phyloP scores from a whole-genome alignment of 1,140 invertebrate genomes.

The Parasteatoda tepidariorum region DNA sequence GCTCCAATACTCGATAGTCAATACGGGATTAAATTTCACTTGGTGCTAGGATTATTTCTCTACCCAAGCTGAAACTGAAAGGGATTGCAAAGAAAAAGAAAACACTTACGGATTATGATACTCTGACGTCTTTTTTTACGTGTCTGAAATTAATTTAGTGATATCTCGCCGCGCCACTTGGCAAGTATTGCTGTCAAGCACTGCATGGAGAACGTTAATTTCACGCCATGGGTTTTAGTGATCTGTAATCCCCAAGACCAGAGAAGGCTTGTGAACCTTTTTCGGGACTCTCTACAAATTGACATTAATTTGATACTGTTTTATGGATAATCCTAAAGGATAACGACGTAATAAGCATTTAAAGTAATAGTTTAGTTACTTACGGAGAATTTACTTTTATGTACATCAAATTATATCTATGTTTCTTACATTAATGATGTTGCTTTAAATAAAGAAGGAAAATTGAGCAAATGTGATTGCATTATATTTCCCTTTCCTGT shows the following conservation, averaged over 20 bases:
- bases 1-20: constrained; percentile 18
- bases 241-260: constrained; percentile 56
- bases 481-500: too few species aligned
- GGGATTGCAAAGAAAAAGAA: constrained; percentile 10
- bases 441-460: too few species aligned
- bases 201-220: constrained; percentile 53
- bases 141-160: constrained; percentile 59
- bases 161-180: constrained; percentile 56
- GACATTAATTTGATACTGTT: too few species aligned
- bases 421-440: too few species aligned
- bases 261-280: not conserved
- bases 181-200: constrained; percentile 49
- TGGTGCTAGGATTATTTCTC: constrained; percentile 8
- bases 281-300: constrained; percentile 48
- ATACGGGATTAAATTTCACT: constrained; percentile 56
- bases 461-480: too few species aligned
- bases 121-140: constrained; percentile 58
- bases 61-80: constrained; percentile 21
- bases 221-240: constrained; percentile 55
- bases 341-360: too few species aligned
- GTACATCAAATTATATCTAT: too few species aligned
- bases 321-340: too few species aligned
- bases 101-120: constrained; percentile 49
- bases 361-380: too few species aligned
- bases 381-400: too few species aligned